These are phyloP conservation scores for Pandemis cinnamomeana DNA, from an alignment of 2,888 invertebrate genomes.

Conservation along the genomic window DNA sequence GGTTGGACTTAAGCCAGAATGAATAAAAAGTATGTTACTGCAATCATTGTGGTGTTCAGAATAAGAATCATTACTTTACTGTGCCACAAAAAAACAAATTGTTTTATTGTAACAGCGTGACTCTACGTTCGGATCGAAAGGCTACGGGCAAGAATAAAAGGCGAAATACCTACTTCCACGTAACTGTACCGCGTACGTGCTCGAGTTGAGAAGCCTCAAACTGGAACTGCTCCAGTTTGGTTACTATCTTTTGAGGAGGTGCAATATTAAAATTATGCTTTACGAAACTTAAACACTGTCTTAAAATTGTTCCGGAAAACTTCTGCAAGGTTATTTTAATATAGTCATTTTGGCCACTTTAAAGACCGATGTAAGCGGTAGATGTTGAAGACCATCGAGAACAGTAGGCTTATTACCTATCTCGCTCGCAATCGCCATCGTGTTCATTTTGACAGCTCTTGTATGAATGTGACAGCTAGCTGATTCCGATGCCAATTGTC, in stretches of 20 bases:
- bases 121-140: background rate
- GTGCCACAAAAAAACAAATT: background rate
- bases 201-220: background rate
- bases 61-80: background rate
- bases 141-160: background rate
- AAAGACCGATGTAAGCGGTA: too few relatives aligned
- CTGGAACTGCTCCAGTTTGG: background rate
- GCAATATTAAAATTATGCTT: too few relatives aligned
- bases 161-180: conserved; percentile 8
- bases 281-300: too few relatives aligned
- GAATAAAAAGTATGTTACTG: background rate
- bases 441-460: too few relatives aligned
- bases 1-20: background rate
- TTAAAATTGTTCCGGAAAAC: too few relatives aligned
- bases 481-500: too few relatives aligned
- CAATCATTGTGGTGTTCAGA: background rate
- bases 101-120: conserved; percentile 4
- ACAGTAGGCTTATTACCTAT: too few relatives aligned
- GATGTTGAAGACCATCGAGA: too few relatives aligned
- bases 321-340: too few relatives aligned
- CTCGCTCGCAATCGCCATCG: too few relatives aligned
- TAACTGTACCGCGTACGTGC: conserved; percentile 35
- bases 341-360: too few relatives aligned
- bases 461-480: too few relatives aligned
- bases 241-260: background rate